Evolutionary conservation across 2,797 vertebrate genomes (phyloP).

Genomic region (Sebastes iracundus): DNA sequence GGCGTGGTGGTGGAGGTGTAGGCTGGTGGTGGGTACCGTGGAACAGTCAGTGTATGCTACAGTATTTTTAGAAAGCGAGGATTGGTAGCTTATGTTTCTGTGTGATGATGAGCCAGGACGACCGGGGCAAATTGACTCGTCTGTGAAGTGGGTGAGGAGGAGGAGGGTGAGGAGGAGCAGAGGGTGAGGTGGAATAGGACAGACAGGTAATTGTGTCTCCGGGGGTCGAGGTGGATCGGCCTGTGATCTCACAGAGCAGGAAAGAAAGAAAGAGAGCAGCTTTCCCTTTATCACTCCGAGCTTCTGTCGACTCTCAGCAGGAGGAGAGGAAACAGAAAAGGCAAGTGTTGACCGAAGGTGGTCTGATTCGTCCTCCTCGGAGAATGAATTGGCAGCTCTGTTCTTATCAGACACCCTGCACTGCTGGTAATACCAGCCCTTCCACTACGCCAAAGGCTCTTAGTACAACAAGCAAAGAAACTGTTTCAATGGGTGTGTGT

Average conservation of each 20-base stretch:
- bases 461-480: not conserved
- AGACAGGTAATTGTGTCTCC: constrained; percentile 65
- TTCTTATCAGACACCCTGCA: constrained; percentile 15
- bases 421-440: not conserved
- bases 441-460: not conserved
- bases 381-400: constrained; percentile 8
- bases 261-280: constrained; percentile 2
- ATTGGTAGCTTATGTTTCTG: constrained; percentile 15
- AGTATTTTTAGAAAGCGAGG: constrained; percentile 21
- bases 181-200: constrained; percentile 33
- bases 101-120: constrained; percentile 35
- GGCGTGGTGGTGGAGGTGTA: not conserved
- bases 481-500: not conserved
- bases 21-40: not conserved
- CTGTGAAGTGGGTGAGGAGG: constrained; percentile 29
- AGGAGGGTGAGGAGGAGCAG: constrained; percentile 12
- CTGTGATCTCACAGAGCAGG: constrained; percentile 40
- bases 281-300: not conserved
- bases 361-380: constrained; percentile 24
- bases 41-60: not conserved
- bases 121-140: constrained; percentile 29
- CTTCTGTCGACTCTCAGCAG: constrained; percentile 18
- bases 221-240: constrained; percentile 26
- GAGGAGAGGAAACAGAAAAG: constrained; percentile 31
- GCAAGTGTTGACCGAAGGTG: constrained; percentile 45